Evolutionary conservation across 2,888 invertebrate species (phyloP), one percentile per base, ranked within the genome.

Genomic region (Andrena bucephala): DNA sequence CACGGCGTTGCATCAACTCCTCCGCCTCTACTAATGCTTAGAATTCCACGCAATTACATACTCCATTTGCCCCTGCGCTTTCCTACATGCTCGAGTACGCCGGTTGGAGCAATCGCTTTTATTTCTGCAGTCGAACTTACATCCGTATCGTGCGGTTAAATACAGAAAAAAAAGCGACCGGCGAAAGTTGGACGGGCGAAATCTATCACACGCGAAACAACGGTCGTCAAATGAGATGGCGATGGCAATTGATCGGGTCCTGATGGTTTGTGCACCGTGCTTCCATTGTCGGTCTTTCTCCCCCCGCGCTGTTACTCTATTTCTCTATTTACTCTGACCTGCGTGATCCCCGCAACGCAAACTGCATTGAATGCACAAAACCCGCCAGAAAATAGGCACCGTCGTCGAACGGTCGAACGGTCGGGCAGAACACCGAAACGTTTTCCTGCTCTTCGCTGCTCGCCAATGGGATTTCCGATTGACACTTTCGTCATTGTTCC

Each of bases 141-240:
- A 42, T 16, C 42, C 42, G 42, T 1, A 42, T 42, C 42, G 42
- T 13, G 42, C 13, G 8, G 54, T 54, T 54, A 54, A 54, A 54
- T 54, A 7, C 8, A 20, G 7, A 7, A 52, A 54, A 81, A 81
- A 67, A 65, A 78, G 68, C 62, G 81, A 66, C 57, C 50, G 67
- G 20, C 67, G 67, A 75, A 80, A 80, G 71, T 74, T 69, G 24
- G 59, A 16, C 31, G 67, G 7, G 29, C 50, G 74, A 70, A 80
- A 83, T 71, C 75, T 62, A 80, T 83, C 80, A 76, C 59, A 74
- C 81, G 63, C 68, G 79, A 85, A 90, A 88, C 87, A 89, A 85
- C 88, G 83, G 85, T n/a, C 76, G 69, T 77, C 84, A 89, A 90
- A 90, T 88, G 90, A 90, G 89, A 89, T 82, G 84, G 83, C 73